Percentiles rank a stretch among this genome's conserved stretches.
phyloP scores from a whole-genome alignment of 2,888 invertebrate genomes.

The Melieria omissa region DNA sequence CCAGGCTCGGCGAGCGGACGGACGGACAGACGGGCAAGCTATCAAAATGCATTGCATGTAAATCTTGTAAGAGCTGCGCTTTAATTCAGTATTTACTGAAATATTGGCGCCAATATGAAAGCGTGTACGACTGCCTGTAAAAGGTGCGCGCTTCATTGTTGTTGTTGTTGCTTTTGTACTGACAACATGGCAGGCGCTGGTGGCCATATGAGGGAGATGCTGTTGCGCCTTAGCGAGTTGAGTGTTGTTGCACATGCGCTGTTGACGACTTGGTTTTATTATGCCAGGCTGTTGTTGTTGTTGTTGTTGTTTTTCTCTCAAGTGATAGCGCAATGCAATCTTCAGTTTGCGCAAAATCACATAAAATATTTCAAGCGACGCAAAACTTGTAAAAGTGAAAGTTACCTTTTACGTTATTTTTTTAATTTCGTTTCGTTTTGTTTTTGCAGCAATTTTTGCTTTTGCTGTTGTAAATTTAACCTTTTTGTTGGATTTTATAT shows the following conservation, averaged over 20 bases:
- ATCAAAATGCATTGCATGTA: not conserved
- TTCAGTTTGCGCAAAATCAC: slow-evolving; percentile 9
- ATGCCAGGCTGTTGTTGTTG: not conserved
- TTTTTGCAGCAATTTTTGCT: not conserved
- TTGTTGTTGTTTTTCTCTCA: not conserved
- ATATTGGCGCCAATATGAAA: slow-evolving; percentile 50
- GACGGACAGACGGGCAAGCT: too few relatives aligned
- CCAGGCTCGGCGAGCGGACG: too few relatives aligned
- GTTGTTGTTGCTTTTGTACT: not conserved
- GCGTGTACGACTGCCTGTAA: slow-evolving; percentile 33
- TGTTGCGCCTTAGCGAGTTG: not conserved
- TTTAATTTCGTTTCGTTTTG: not conserved
- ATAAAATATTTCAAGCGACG: not conserved
- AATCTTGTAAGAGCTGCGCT: slow-evolving; percentile 12
- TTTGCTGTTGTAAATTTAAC: too few relatives aligned
- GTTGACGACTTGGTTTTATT: not conserved
- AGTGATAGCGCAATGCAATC: slow-evolving; percentile 14
- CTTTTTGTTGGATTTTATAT: too few relatives aligned
- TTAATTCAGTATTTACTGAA: slow-evolving; percentile 18
- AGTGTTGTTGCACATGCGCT: not conserved
- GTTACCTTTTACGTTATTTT: slow-evolving; percentile 39
- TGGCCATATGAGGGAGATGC: too few relatives aligned
- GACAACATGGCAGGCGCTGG: too few relatives aligned
- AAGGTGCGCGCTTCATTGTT: slow-evolving; percentile 22
- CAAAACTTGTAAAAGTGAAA: slow-evolving; percentile 48